phyloP scores from a whole-genome alignment of 92 coral and sea anemone genomes.

The Bergia puertoricense region DNA sequence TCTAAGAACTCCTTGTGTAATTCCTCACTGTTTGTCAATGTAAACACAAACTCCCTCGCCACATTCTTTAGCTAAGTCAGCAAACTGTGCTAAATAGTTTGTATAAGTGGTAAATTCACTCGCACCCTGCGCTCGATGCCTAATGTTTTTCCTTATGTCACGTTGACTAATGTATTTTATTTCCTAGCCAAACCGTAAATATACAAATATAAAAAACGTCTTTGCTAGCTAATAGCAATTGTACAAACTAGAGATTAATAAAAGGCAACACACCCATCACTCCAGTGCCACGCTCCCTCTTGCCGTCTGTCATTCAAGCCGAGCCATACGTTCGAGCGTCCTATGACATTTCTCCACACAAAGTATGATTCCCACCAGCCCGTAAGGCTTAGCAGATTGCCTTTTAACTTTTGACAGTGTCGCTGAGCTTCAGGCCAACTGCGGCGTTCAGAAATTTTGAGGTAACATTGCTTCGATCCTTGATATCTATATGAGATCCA shows the following conservation, averaged over 20 bases:
- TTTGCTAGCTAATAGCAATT: neutral
- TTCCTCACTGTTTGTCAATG: too few relatives aligned
- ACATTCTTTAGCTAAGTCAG: too few relatives aligned
- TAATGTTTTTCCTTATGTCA: too few relatives aligned
- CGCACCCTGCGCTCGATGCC: too few relatives aligned
- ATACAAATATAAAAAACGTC: too few relatives aligned
- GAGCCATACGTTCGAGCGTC: slow-evolving; percentile 23
- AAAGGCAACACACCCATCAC: slow-evolving; percentile 29
- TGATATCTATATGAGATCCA: slow-evolving; percentile 18
- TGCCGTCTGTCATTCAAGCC: slow-evolving; percentile 27
- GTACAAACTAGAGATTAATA: neutral
- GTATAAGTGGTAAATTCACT: too few relatives aligned
- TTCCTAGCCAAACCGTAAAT: too few relatives aligned
- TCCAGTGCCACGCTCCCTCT: slow-evolving; percentile 31
- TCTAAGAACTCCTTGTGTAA: too few relatives aligned
- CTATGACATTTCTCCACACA: slow-evolving; percentile 18
- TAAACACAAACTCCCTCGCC: too few relatives aligned
- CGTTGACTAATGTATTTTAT: too few relatives aligned
- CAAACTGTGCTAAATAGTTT: too few relatives aligned
- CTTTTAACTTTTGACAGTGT: slow-evolving; percentile 28
- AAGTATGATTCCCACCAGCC: slow-evolving; percentile 24
- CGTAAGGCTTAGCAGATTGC: slow-evolving; percentile 13
- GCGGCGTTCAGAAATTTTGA: slow-evolving; percentile 27
- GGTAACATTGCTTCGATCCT: slow-evolving; percentile 19
- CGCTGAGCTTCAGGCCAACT: slow-evolving; percentile 19